These are phyloP conservation scores for Acipenser ruthenus DNA, from an alignment of 2,797 vertebrate species.

Conservation along the genomic window DNA sequence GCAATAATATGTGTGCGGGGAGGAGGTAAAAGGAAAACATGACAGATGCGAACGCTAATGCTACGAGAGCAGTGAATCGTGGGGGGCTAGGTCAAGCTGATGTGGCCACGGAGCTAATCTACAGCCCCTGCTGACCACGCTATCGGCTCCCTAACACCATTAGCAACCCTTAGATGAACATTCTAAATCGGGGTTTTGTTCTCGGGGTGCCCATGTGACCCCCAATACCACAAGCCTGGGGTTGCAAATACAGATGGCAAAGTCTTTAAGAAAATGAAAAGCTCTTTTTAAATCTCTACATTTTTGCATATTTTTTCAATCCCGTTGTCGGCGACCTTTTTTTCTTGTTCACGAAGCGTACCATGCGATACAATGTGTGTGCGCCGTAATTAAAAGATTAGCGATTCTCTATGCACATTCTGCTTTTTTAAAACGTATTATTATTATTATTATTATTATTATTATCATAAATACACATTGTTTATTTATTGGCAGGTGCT, in stretches of 20 bases:
- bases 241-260: slow-evolving; percentile 77
- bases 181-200: slow-evolving; percentile 99
- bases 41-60: slow-evolving; percentile 86
- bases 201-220: slow-evolving; percentile 82
- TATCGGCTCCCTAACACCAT: slow-evolving; percentile 92
- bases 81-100: slow-evolving; percentile 85
- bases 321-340: slow-evolving; percentile 16
- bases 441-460: too few species aligned
- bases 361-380: neutral
- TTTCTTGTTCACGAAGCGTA: neutral
- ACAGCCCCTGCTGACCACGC: slow-evolving; percentile 87
- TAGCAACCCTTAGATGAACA: slow-evolving; percentile 99
- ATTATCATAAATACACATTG: too few species aligned
- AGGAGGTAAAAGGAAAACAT: slow-evolving; percentile 64
- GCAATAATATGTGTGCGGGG: slow-evolving; percentile 27
- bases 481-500: too few species aligned
- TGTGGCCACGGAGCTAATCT: slow-evolving; percentile 78
- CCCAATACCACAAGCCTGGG: slow-evolving; percentile 57
- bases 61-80: slow-evolving; percentile 75
- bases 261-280: slow-evolving; percentile 50
- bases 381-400: neutral
- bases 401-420: slow-evolving; percentile 3
- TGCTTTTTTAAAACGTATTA: neutral
- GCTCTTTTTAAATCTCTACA: slow-evolving; percentile 37
- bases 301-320: slow-evolving; percentile 27